phyloP scores from a whole-genome alignment of 1,140 invertebrate species.

The Drosophila seguyi region DNA sequence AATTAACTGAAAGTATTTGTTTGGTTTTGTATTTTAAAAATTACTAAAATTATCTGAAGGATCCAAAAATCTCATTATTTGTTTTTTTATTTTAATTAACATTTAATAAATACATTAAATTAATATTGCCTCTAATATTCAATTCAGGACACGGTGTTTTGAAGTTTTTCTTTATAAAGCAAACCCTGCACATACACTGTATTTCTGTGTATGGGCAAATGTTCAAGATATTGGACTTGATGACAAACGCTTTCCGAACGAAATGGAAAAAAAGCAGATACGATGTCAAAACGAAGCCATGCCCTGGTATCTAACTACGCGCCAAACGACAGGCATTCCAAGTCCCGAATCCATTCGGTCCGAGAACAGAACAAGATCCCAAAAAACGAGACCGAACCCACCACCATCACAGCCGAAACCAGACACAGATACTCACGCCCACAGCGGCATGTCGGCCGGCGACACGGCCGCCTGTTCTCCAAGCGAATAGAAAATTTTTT shows the following conservation, averaged over 20 bases:
- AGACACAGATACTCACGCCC: conserved; percentile 22
- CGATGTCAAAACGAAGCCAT: conserved; percentile 21
- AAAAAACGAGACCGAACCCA: conserved; percentile 32
- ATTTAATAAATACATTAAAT: background rate
- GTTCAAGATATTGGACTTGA: conserved; percentile 8
- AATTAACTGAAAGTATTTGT: no score
- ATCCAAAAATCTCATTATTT: no score
- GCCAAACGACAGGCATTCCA: conserved; percentile 29
- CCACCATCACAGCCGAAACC: conserved; percentile 4
- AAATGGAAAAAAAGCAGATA: conserved; percentile 3
- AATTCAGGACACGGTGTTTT: background rate
- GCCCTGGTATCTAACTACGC: conserved; percentile 30
- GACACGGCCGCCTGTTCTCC: conserved; percentile 15
- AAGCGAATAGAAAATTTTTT: conserved; percentile 20
- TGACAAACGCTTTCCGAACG: conserved; percentile 30
- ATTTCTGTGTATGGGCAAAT: background rate
- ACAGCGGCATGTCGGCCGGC: conserved; percentile 1
- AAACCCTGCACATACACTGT: background rate
- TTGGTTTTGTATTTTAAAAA: no score
- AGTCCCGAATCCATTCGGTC: conserved; percentile 13
- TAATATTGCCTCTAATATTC: background rate
- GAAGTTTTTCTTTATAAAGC: background rate
- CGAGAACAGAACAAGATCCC: conserved; percentile 57
- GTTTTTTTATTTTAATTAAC: no score
- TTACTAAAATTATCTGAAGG: no score